Percentiles rank a stretch among this genome's conserved stretches.
Conservation (phyloP, 1,140 invertebrate species). For the Aporrectodea caliginosa region DNA sequence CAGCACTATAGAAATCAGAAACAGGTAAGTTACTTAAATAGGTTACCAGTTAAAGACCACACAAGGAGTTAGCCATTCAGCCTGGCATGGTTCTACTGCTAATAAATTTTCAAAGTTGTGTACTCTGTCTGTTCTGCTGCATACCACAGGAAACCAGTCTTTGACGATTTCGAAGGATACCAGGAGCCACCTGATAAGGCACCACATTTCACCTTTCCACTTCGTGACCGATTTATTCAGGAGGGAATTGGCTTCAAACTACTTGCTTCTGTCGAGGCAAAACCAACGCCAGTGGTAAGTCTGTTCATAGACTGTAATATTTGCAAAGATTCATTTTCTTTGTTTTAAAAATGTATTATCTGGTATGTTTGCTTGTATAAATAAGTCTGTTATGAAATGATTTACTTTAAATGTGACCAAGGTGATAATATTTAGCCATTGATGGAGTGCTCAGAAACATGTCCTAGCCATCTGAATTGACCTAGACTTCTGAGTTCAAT, state of each 20-base stretch:
- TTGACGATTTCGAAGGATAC: conserved; percentile 24
- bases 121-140: neutral
- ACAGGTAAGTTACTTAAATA: neutral
- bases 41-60: neutral
- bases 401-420: no score
- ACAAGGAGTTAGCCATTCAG: neutral
- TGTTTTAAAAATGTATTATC: no score
- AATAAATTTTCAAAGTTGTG: neutral
- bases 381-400: no score
- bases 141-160: conserved; percentile 2
- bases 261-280: conserved; percentile 90
- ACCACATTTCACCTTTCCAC: conserved; percentile 92
- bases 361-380: no score
- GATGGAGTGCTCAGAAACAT: no score
- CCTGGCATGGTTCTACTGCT: neutral
- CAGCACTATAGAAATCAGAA: neutral
- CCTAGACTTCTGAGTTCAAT: no score
- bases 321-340: no score
- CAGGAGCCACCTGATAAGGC: conserved; percentile 45
- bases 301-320: no score
- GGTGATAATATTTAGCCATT: no score
- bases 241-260: conserved; percentile 72
- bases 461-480: no score
- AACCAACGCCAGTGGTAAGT: conserved; percentile 89
- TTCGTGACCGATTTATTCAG: conserved; percentile 96